phyloP scores from a whole-genome alignment of 2,888 invertebrate species.

The Drosophila limbata region DNA sequence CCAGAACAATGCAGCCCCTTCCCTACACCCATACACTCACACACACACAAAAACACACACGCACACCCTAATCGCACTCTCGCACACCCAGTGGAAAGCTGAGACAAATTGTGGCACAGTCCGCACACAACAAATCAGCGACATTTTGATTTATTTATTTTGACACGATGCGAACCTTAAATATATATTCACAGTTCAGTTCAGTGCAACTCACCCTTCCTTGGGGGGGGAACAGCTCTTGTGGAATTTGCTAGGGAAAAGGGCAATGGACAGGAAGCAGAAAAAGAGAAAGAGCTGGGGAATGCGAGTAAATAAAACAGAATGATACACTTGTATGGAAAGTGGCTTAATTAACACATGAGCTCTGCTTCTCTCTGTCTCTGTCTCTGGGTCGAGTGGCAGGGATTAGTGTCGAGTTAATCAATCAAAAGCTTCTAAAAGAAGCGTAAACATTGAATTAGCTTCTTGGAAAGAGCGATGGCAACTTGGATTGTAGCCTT shows the following conservation, averaged over 20 bases:
- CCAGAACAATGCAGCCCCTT: conserved; percentile 19
- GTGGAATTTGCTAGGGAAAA: background rate
- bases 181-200: conserved; percentile 43
- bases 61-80: no score
- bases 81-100: conserved; percentile 2
- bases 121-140: conserved; percentile 54
- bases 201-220: conserved; percentile 11
- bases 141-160: conserved; percentile 76
- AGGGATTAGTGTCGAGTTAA: conserved; percentile 25
- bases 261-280: background rate
- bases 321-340: conserved; percentile 20
- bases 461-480: conserved; percentile 10
- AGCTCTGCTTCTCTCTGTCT: conserved; percentile 3
- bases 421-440: conserved; percentile 39
- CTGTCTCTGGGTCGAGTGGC: conserved; percentile 4
- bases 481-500: background rate
- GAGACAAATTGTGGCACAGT: conserved; percentile 18
- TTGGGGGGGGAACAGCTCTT: background rate
- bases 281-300: no score
- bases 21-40: background rate
- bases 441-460: conserved; percentile 27
- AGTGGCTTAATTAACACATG: conserved; percentile 48
- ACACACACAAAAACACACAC: background rate
- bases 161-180: conserved; percentile 60
- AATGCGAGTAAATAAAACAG: conserved; percentile 19